Conservation (phyloP, 2,797 vertebrate genomes). For the Adrianichthys oophorus region DNA sequence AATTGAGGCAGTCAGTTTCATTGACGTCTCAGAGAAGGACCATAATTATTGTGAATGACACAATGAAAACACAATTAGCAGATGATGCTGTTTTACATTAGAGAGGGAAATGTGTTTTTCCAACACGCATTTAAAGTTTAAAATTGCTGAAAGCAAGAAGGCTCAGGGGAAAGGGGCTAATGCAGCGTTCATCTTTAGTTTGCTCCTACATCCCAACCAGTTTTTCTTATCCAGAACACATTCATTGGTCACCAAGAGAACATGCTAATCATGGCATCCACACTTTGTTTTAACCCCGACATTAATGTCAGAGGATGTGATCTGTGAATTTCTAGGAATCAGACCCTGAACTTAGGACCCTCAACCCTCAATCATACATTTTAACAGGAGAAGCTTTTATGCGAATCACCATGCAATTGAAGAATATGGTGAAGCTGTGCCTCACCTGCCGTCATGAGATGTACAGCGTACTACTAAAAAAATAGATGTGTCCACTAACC, state of each 20-base stretch:
- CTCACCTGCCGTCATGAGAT: no score
- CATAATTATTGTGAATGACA: slow-evolving; percentile 67
- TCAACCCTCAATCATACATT: no score
- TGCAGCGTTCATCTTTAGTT: slow-evolving; percentile 36
- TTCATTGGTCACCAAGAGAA: slow-evolving; percentile 17
- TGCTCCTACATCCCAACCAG: neutral
- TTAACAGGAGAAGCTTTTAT: no score
- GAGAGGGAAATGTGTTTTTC: slow-evolving; percentile 45
- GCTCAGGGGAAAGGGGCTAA: slow-evolving; percentile 42
- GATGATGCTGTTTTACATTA: slow-evolving; percentile 54
- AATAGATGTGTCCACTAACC: no score
- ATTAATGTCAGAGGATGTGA: neutral
- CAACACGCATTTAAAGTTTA: slow-evolving; percentile 27
- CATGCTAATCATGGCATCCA: slow-evolving; percentile 12
- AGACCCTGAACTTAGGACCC: no score
- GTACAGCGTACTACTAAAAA: no score
- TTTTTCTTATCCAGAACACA: slow-evolving; percentile 21
- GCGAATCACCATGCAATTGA: no score
- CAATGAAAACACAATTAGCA: slow-evolving; percentile 63
- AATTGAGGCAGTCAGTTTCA: slow-evolving; percentile 64
- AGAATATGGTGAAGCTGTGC: no score
- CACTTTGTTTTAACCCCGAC: slow-evolving; percentile 3
- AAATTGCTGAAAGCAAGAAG: slow-evolving; percentile 38
- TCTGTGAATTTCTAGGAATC: neutral
- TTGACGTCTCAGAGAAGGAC: slow-evolving; percentile 51